Base-by-base conservation (phyloP, 2,113 vertebrate genomes). In the Coregonus clupeaformis region DNA sequence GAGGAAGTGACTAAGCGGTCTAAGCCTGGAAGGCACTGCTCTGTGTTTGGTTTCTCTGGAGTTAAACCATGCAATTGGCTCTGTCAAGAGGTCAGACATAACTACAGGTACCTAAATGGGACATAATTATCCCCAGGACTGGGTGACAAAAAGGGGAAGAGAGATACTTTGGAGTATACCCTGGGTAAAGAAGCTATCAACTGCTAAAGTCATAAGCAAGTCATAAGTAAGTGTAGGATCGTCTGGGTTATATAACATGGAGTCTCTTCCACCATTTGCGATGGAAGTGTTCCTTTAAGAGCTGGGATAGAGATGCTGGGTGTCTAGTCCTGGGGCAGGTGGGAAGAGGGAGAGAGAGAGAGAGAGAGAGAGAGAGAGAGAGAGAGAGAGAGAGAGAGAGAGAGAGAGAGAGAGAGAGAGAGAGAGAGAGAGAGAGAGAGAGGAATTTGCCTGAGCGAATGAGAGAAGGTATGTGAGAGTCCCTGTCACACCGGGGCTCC, bases 391-490 rank as follows among this genome's bases (percentile, higher is more conserved):
- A n/a, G n/a, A n/a, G n/a, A 71, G 77, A 29, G 30, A 68, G 29
- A 52, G 1, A 24, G n/a, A 60, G 32, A 62, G 27, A 32, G 12
- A 30, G 64, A 32, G 12, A 49, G 24, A 36, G 12, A 29, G 6
- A 64, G 22, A 65, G 12, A 12, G 29, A 71, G 57, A 84, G 65
- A 77, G 57, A 25, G 24, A 52, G 29, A 47, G 85, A 89, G 80
- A 91, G 94, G 93, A 94, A 94, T 95, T 94, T 93, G 90, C 94
- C 95, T 92, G 87, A 92, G 89, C 95, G 86, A 92, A 93, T 85
- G 85, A 70, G 84, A 89, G 76, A 73, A 90, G 81, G 87, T 90
- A 85, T 89, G 84, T 81, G 52, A 82, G 76, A 69, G 74, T 87
- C 83, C 71, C 87, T 87, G 87, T 90, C 90, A 91, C 85, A 77